A percentile compares a stretch with the other conserved stretches of the same genome.
Evolutionary conservation across 2,888 invertebrate genomes (phyloP).

Genomic region (Folsomia manolachei): DNA sequence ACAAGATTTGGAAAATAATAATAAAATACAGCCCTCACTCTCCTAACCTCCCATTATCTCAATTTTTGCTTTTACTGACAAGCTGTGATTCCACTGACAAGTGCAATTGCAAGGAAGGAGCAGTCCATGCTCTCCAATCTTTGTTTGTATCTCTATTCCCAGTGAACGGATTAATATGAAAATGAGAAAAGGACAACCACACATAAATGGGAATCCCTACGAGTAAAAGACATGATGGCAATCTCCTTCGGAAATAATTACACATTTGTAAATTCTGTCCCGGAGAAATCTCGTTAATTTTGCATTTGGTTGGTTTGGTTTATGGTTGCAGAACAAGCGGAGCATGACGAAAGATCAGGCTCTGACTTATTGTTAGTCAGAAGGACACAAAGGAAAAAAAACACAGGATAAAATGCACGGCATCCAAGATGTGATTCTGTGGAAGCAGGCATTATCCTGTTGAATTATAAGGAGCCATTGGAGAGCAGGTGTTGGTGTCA

Average conservation of each 20-base stretch:
- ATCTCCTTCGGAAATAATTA: slow-evolving; percentile 14
- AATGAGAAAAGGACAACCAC: neutral
- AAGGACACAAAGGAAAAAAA: too few species aligned
- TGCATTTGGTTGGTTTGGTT: too few species aligned
- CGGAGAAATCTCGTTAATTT: neutral
- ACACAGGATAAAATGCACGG: too few species aligned
- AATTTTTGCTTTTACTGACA: too few species aligned
- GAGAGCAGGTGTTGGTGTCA: neutral
- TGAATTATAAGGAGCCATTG: neutral
- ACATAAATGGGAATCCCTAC: slow-evolving; percentile 10
- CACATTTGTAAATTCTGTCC: neutral
- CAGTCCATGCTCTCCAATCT: neutral
- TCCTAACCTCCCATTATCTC: neutral
- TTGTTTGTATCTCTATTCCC: neutral
- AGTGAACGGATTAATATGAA: neutral
- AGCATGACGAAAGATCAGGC: neutral
- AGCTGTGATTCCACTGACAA: neutral
- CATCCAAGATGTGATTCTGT: too few species aligned
- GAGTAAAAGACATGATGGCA: neutral
- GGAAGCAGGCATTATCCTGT: neutral
- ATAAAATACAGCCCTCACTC: neutral
- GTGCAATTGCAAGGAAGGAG: neutral
- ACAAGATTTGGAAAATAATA: neutral
- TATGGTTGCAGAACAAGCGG: neutral
- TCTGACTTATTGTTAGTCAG: too few species aligned